Percentiles rank a stretch among this genome's conserved stretches.
These are phyloP conservation scores for Telmatherina bonti DNA, from an alignment of 2,797 vertebrate species.

Conservation along the genomic window DNA sequence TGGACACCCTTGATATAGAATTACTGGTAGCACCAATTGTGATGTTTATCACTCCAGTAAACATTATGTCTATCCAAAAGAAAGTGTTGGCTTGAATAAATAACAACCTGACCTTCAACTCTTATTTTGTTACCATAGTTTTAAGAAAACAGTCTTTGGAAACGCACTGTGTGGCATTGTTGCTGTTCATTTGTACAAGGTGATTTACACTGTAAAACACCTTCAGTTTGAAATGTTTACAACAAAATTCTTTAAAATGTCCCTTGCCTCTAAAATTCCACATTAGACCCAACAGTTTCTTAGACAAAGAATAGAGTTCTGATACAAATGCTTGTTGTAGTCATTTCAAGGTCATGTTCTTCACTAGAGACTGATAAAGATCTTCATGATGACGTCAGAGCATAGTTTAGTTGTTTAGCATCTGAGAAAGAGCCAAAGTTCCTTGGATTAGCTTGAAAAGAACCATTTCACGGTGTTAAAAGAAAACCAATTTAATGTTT, in stretches of 20 bases:
- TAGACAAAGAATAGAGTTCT: constrained; percentile 13
- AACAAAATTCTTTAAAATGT: not conserved
- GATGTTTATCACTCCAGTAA: constrained; percentile 7
- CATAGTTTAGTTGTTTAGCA: constrained; percentile 34
- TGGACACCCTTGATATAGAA: too few species aligned
- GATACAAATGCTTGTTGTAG: constrained; percentile 2
- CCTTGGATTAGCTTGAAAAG: constrained; percentile 28
- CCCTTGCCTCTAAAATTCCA: not conserved
- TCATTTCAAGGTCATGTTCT: constrained; percentile 44
- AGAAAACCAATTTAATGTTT: constrained; percentile 58
- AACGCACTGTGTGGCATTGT: not conserved
- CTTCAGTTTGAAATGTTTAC: too few species aligned
- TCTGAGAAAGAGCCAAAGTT: constrained; percentile 29
- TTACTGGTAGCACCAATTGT: not conserved
- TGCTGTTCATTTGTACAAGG: not conserved
- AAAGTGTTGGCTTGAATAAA: constrained; percentile 2
- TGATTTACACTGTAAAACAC: not conserved
- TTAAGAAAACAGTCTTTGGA: not conserved
- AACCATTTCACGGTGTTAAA: constrained; percentile 35
- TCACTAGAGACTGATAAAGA: constrained; percentile 40
- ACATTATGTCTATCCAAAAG: not conserved
- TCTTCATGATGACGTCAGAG: constrained; percentile 4
- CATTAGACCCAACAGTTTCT: not conserved
- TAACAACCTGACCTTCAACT: not conserved
- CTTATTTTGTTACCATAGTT: not conserved